These are phyloP conservation scores for Leucophenga maculata DNA, from an alignment of 2,888 invertebrate genomes.

Conservation along the genomic window DNA sequence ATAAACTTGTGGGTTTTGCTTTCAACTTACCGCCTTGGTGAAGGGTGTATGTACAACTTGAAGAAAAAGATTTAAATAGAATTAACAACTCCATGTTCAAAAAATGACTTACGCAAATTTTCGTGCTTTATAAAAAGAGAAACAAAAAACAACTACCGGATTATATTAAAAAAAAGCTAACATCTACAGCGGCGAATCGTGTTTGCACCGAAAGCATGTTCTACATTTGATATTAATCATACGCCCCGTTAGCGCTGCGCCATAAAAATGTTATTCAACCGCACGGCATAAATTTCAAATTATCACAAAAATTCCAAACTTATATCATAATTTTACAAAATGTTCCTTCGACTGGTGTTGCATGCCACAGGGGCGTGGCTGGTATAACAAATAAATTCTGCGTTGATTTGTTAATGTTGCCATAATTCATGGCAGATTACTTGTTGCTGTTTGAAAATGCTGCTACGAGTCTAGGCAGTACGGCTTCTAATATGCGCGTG, in stretches of 20 bases:
- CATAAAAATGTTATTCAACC: not conserved
- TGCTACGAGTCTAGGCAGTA: no score
- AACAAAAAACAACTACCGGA: no score
- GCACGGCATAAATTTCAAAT: conserved; percentile 12
- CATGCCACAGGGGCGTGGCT: conserved; percentile 30
- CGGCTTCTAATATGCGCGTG: no score
- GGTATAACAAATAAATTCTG: conserved; percentile 39
- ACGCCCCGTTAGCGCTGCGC: not conserved
- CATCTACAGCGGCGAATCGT: not conserved
- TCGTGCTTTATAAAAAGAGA: not conserved
- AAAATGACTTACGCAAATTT: conserved; percentile 13
- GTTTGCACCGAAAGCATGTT: not conserved
- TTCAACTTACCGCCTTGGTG: conserved; percentile 10
- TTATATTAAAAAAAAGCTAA: no score
- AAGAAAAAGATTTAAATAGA: not conserved
- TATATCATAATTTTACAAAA: conserved; percentile 15
- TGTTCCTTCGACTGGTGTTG: not conserved
- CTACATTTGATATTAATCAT: conserved; percentile 16
- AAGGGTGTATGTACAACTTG: not conserved
- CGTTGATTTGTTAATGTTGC: conserved; percentile 42
- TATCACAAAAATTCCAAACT: conserved; percentile 20
- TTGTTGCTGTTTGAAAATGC: not conserved
- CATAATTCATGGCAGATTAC: conserved; percentile 24
- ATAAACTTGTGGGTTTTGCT: conserved; percentile 14
- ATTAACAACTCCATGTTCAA: not conserved